A percentile compares a stretch with the other conserved stretches of the same genome.
Conservation (phyloP, 1,140 invertebrate species). For the Dendrolimus kikuchii region DNA sequence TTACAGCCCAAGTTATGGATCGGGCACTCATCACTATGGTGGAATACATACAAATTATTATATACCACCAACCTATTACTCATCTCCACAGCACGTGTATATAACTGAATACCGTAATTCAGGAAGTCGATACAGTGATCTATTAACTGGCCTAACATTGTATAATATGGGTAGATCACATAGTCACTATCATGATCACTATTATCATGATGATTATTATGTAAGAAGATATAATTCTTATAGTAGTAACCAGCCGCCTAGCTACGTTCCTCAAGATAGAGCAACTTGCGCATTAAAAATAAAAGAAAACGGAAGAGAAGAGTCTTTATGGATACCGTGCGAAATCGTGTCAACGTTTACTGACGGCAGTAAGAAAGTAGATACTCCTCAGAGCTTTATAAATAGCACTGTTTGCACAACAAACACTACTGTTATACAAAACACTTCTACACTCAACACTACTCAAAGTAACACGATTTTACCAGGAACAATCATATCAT, state of each 20-base stretch:
- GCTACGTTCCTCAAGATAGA: slow-evolving; percentile 26
- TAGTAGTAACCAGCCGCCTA: slow-evolving; percentile 4
- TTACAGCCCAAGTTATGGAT: slow-evolving; percentile 14
- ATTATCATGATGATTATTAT: slow-evolving; percentile 61
- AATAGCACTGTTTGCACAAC: slow-evolving; percentile 34
- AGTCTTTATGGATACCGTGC: slow-evolving; percentile 51
- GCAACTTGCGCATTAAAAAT: slow-evolving; percentile 46
- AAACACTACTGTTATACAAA: slow-evolving; percentile 15
- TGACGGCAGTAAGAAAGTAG: slow-evolving; percentile 31
- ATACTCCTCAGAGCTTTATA: slow-evolving; percentile 4
- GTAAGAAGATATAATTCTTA: slow-evolving; percentile 31
- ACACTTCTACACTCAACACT: slow-evolving; percentile 4
- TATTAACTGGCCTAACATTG: slow-evolving; percentile 53
- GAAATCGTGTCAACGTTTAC: slow-evolving; percentile 63
- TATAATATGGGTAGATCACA: slow-evolving; percentile 57
- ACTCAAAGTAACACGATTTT: slow-evolving; percentile 1
- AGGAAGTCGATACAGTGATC: slow-evolving; percentile 43
- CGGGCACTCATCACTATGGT: slow-evolving; percentile 4
- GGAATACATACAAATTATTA: slow-evolving; percentile 7
- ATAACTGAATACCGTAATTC: slow-evolving; percentile 53
- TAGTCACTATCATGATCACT: slow-evolving; percentile 40
- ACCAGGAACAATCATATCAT: background rate
- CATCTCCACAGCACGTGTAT: slow-evolving; percentile 50
- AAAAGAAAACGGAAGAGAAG: slow-evolving; percentile 37
- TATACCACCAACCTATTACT: slow-evolving; percentile 30